Percentiles rank a stretch among this genome's conserved stretches.
phyloP scores from a whole-genome alignment of 2,113 vertebrate genomes.

The Oryctolagus cuniculus region DNA sequence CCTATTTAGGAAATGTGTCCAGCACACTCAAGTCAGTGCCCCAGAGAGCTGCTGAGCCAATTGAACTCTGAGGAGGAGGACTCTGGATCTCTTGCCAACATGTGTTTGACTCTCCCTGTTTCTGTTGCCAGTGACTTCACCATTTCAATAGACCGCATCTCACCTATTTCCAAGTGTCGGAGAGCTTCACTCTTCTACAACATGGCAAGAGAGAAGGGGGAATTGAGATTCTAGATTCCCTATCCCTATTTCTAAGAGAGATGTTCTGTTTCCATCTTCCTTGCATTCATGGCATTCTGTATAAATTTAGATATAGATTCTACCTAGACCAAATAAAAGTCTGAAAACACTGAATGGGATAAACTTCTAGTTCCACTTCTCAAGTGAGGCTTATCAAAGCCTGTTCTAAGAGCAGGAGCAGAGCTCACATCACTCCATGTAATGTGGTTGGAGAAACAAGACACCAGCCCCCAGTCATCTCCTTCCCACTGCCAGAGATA shows the following conservation, averaged over 20 bases:
- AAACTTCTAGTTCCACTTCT: neutral
- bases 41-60: neutral
- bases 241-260: neutral
- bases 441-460: neutral
- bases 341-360: neutral
- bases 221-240: neutral
- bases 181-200: neutral
- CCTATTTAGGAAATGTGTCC: neutral
- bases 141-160: neutral
- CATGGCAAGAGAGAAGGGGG: neutral
- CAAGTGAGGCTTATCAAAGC: neutral
- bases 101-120: neutral
- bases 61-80: neutral
- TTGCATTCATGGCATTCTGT: neutral
- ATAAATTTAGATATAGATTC: neutral
- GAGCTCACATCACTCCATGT: neutral
- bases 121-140: neutral
- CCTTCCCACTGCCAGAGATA: neutral
- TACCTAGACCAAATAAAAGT: conserved; percentile 18
- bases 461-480: neutral
- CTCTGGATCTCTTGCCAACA: neutral
- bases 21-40: neutral
- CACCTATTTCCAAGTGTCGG: neutral
- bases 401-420: neutral
- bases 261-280: neutral